phyloP scores from a whole-genome alignment of 2,888 invertebrate species.

The Drosophila greeni region DNA sequence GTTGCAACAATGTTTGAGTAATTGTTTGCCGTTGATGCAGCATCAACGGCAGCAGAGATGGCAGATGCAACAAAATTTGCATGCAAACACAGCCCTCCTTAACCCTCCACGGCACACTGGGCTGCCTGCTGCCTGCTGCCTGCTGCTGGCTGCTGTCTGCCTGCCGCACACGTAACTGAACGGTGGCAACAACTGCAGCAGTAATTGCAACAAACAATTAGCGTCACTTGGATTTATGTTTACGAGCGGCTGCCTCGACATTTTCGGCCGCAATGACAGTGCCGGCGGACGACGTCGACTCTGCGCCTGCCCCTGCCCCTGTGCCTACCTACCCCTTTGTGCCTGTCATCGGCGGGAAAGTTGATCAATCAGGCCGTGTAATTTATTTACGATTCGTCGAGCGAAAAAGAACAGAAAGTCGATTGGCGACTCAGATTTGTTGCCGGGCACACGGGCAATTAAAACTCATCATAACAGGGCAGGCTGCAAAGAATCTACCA shows the following conservation, averaged over 20 bases:
- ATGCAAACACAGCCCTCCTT: conserved; percentile 42
- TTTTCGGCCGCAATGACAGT: conserved; percentile 39
- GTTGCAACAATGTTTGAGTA: conserved; percentile 71
- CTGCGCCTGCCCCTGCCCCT: conserved; percentile 6
- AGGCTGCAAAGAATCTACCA: background rate
- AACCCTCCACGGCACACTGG: conserved; percentile 9
- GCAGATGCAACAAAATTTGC: conserved; percentile 66
- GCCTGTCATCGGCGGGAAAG: conserved; percentile 38
- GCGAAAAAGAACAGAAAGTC: conserved; percentile 14
- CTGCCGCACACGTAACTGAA: conserved; percentile 62
- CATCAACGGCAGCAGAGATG: conserved; percentile 41
- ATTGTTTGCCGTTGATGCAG: conserved; percentile 64
- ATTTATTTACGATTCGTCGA: conserved; percentile 20
- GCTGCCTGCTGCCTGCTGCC: conserved; percentile 1
- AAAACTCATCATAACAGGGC: background rate
- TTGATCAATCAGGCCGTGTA: conserved; percentile 49
- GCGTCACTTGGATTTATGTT: conserved; percentile 73
- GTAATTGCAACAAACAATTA: conserved; percentile 75
- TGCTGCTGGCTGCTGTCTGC: conserved; percentile 17
- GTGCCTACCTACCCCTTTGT: conserved; percentile 7
- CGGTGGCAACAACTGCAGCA: conserved; percentile 66
- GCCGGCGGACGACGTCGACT: background rate
- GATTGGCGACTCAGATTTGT: conserved; percentile 14
- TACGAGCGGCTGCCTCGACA: conserved; percentile 58
- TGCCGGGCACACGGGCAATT: background rate